Conservation (phyloP, 1,140 invertebrate species). For the Heliconius melpomene region DNA sequence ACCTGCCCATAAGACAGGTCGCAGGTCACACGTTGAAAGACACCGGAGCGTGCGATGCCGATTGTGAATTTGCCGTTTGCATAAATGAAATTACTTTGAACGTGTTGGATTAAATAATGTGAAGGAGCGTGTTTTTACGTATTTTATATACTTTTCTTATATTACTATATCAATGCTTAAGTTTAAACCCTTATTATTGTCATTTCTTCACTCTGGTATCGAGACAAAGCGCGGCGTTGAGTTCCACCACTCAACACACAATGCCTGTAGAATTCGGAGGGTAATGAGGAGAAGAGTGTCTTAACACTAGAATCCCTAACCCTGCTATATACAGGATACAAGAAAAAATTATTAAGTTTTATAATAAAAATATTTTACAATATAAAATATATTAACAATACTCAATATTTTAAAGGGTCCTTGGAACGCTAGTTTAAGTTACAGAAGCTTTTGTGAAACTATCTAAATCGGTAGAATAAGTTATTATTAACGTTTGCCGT, state of each 20-base stretch:
- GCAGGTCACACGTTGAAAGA: slow-evolving; percentile 56
- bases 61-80: slow-evolving; percentile 42
- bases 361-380: neutral
- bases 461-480: slow-evolving; percentile 38
- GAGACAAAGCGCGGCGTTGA: too few species aligned
- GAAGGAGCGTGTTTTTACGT: neutral
- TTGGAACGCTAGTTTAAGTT: slow-evolving; percentile 45
- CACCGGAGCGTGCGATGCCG: slow-evolving; percentile 43
- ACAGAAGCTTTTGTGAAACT: slow-evolving; percentile 35
- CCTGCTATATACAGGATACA: too few species aligned
- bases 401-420: neutral
- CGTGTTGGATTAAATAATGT: slow-evolving; percentile 7
- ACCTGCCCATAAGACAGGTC: slow-evolving; percentile 59
- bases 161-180: neutral
- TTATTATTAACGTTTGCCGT: slow-evolving; percentile 39
- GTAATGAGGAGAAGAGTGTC: too few species aligned
- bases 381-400: neutral
- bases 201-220: too few species aligned
- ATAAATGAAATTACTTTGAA: slow-evolving; percentile 35
- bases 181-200: neutral
- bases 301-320: too few species aligned
- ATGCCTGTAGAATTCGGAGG: too few species aligned
- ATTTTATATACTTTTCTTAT: neutral
- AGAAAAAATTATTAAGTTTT: neutral
- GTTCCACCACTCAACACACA: too few species aligned